Percentiles rank a stretch among this genome's conserved stretches.
Conservation (phyloP, 2,797 vertebrate species). For the Characodon lateralis region DNA sequence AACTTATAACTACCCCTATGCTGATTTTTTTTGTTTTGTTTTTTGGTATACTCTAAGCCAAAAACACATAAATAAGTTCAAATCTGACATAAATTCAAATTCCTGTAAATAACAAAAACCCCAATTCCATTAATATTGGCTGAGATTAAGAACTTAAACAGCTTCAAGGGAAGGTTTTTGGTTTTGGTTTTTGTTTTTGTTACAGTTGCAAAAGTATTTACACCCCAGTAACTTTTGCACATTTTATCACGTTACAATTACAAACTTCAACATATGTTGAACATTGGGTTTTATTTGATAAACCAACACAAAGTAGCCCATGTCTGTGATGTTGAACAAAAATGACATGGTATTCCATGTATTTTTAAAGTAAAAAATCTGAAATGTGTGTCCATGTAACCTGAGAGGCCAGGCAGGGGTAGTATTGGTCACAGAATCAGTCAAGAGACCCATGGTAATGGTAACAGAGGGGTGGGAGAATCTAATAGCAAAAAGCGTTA, state of each 20-base stretch:
- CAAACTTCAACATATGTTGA: background rate
- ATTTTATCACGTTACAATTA: background rate
- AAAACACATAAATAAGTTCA: background rate
- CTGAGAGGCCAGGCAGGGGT: too few relatives aligned
- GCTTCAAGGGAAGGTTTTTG: background rate
- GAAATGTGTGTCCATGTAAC: too few relatives aligned
- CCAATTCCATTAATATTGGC: too few relatives aligned
- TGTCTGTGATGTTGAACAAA: too few relatives aligned
- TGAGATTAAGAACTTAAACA: background rate
- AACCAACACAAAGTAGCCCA: background rate
- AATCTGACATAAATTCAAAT: background rate
- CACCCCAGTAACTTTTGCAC: background rate
- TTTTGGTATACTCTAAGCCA: background rate
- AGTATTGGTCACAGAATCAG: too few relatives aligned
- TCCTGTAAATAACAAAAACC: background rate
- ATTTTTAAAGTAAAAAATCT: too few relatives aligned
- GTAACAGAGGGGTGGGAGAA: too few relatives aligned
- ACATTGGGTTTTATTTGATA: background rate
- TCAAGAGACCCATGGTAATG: too few relatives aligned
- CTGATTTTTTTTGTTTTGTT: background rate
- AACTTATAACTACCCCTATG: background rate
- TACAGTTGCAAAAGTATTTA: background rate
- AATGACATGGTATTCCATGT: too few relatives aligned
- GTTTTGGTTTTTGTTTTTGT: background rate
- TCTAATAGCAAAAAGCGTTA: too few relatives aligned